These are phyloP conservation scores for Vultur gryphus DNA, from an alignment of 2,797 vertebrate species.

Conservation along the genomic window DNA sequence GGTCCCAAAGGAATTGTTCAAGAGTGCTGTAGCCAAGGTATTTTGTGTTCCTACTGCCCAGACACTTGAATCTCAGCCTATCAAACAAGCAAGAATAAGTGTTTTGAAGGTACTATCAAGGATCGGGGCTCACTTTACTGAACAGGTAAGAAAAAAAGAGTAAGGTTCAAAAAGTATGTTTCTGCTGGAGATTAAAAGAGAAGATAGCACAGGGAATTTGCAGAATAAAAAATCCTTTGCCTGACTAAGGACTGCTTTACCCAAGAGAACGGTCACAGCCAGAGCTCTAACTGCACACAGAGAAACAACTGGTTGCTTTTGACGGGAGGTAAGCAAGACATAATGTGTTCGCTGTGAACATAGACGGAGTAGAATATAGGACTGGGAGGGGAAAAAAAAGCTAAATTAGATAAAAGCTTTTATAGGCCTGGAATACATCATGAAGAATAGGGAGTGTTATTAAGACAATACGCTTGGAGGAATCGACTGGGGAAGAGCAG, in stretches of 20 bases:
- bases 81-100: background rate
- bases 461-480: background rate
- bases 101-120: background rate
- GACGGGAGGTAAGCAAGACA: background rate
- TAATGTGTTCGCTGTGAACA: background rate
- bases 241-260: background rate
- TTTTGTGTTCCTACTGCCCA: background rate
- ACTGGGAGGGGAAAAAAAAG: background rate
- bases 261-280: background rate
- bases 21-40: background rate
- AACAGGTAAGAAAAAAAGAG: background rate
- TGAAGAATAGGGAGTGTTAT: background rate
- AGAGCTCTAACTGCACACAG: background rate
- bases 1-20: background rate
- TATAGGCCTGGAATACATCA: background rate
- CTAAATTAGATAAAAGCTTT: background rate
- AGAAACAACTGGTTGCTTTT: background rate
- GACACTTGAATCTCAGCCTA: background rate
- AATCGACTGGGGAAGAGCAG: background rate
- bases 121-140: background rate
- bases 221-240: background rate
- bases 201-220: background rate
- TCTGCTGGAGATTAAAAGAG: background rate
- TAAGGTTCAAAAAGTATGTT: background rate
- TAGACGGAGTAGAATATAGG: background rate